Evolutionary conservation across 2,113 vertebrate genomes (phyloP).

Genomic region (Hystrix brachyura): DNA sequence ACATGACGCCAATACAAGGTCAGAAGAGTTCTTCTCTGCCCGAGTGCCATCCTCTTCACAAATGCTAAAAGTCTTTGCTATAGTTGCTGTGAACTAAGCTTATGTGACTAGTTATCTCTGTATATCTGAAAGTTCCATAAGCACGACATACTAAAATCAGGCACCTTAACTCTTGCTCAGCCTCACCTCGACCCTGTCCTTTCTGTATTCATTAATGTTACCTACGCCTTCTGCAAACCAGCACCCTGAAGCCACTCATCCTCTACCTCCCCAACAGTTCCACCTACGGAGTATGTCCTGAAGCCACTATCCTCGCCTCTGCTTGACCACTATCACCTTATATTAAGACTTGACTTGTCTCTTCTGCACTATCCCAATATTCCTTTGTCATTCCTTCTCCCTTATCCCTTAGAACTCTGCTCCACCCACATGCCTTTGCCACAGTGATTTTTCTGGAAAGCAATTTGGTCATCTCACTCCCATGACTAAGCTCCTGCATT

Average conservation of each 20-base stretch:
- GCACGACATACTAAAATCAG: not conserved
- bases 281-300: not conserved
- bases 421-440: not conserved
- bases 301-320: not conserved
- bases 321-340: not conserved
- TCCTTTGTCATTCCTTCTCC: not conserved
- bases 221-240: not conserved
- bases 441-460: not conserved
- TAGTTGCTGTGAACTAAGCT: not conserved
- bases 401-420: not conserved
- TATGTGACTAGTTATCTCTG: not conserved
- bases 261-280: not conserved
- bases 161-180: not conserved
- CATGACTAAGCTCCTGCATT: not conserved
- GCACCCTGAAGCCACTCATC: not conserved
- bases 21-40: not conserved
- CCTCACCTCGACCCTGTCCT: not conserved
- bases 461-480: not conserved
- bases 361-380: not conserved
- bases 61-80: not conserved
- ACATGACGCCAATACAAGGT: not conserved
- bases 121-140: not conserved
- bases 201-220: not conserved
- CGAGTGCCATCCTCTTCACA: not conserved
- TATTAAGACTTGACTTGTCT: not conserved